A percentile compares a stretch with the other conserved stretches of the same genome.
Evolutionary conservation across 2,888 invertebrate species (phyloP).

Genomic region (Oscheius myriophilus): DNA sequence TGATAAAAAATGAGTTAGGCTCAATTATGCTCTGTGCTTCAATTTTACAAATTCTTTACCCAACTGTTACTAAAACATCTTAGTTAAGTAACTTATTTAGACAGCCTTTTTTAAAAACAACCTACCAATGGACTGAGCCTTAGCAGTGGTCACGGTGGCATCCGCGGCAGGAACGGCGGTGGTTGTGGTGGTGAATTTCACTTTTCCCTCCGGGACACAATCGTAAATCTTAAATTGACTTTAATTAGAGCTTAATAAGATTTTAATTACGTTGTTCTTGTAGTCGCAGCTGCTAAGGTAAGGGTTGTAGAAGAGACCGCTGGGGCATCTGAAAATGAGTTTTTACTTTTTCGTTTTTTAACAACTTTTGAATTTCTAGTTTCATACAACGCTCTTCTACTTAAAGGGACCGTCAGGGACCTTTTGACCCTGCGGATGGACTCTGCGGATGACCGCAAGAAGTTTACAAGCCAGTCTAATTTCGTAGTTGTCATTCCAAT

Average conservation of each 20-base stretch:
- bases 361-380: background rate
- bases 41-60: too few relatives aligned
- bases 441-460: too few relatives aligned
- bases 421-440: too few relatives aligned
- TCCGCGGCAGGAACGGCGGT: constrained; percentile 3
- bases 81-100: too few relatives aligned
- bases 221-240: constrained; percentile 9
- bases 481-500: too few relatives aligned
- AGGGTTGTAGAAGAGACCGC: constrained; percentile 43
- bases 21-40: too few relatives aligned
- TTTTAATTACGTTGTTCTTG: constrained; percentile 14
- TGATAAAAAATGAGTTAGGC: too few relatives aligned
- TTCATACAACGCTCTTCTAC: background rate
- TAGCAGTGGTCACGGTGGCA: background rate
- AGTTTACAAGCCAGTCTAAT: too few relatives aligned
- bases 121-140: background rate
- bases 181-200: background rate
- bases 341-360: background rate
- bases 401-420: too few relatives aligned
- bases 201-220: background rate
- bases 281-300: constrained; percentile 48
- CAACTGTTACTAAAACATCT: too few relatives aligned
- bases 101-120: too few relatives aligned
- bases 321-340: constrained; percentile 34
- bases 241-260: background rate